Evolutionary conservation across 2,888 invertebrate genomes (phyloP).

Genomic region (Myopa testacea): DNA sequence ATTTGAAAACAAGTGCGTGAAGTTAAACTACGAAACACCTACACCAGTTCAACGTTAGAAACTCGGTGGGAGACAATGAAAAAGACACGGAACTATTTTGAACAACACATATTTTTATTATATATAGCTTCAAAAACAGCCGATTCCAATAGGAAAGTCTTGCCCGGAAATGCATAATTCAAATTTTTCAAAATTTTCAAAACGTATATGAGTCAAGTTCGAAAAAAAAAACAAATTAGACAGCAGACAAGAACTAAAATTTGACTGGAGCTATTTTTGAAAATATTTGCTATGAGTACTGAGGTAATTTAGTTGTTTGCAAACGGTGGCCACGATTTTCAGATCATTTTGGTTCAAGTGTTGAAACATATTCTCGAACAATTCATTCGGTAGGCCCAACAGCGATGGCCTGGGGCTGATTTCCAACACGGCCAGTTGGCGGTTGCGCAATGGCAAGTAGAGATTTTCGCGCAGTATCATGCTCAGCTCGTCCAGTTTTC

Average conservation of each 20-base stretch:
- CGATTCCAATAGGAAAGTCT: background rate
- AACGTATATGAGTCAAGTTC: too few relatives aligned
- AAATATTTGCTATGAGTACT: slow-evolving; percentile 47
- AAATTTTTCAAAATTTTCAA: too few relatives aligned
- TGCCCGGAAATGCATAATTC: too few relatives aligned
- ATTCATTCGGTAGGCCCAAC: slow-evolving; percentile 60
- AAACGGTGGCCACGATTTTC: slow-evolving; percentile 59
- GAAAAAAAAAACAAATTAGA: too few relatives aligned
- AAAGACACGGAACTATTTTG: too few relatives aligned
- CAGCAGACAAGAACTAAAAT: too few relatives aligned
- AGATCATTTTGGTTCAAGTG: slow-evolving; percentile 55
- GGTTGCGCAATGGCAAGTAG: slow-evolving; percentile 71
- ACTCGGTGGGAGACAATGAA: too few relatives aligned
- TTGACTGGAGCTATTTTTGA: background rate
- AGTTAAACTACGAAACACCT: too few relatives aligned
- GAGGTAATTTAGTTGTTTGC: slow-evolving; percentile 48
- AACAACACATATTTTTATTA: too few relatives aligned
- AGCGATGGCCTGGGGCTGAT: slow-evolving; percentile 63
- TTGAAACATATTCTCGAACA: slow-evolving; percentile 57
- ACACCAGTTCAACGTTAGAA: too few relatives aligned
- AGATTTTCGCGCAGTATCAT: slow-evolving; percentile 71
- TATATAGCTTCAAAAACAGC: background rate
- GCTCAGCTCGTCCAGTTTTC: slow-evolving; percentile 69
- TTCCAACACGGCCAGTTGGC: slow-evolving; percentile 67
- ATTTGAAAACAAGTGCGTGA: too few relatives aligned